These are phyloP conservation scores for Pachypanchax playfairii DNA, from an alignment of 2,113 vertebrate genomes.

Conservation along the genomic window DNA sequence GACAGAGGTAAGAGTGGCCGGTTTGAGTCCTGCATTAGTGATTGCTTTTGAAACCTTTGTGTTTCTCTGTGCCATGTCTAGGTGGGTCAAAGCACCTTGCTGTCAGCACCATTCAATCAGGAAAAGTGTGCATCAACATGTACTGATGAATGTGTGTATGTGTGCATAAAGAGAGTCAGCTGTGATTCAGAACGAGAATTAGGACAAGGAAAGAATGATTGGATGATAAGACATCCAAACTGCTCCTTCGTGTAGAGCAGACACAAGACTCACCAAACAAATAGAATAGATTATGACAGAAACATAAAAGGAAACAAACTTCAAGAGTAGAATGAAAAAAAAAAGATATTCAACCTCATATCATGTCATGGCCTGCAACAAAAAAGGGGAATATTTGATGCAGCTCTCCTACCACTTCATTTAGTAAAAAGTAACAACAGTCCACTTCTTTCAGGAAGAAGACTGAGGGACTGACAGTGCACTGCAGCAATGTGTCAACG, in stretches of 20 bases:
- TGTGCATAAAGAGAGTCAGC: conserved; percentile 25
- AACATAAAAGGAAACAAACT: too few species aligned
- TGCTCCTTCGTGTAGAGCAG: conserved; percentile 26
- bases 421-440: conserved; percentile 52
- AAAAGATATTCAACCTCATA: too few species aligned
- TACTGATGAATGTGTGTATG: neutral
- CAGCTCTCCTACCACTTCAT: conserved; percentile 44
- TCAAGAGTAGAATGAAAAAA: too few species aligned
- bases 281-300: conserved; percentile 4
- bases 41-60: conserved; percentile 64
- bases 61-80: conserved; percentile 52
- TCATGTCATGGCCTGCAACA: neutral
- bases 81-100: conserved; percentile 54
- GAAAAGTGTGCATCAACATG: conserved; percentile 14
- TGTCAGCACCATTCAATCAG: conserved; percentile 66
- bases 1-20: neutral
- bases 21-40: conserved; percentile 46
- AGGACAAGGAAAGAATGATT: conserved; percentile 50
- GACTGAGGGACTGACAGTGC: conserved; percentile 24
- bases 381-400: conserved; percentile 18
- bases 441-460: conserved; percentile 47
- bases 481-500: conserved; percentile 34
- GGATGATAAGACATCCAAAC: conserved; percentile 42
- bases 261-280: conserved; percentile 17
- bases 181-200: conserved; percentile 64